Evolutionary conservation across 1,140 invertebrate species (phyloP).

Genomic region (Hormaphis cornu): DNA sequence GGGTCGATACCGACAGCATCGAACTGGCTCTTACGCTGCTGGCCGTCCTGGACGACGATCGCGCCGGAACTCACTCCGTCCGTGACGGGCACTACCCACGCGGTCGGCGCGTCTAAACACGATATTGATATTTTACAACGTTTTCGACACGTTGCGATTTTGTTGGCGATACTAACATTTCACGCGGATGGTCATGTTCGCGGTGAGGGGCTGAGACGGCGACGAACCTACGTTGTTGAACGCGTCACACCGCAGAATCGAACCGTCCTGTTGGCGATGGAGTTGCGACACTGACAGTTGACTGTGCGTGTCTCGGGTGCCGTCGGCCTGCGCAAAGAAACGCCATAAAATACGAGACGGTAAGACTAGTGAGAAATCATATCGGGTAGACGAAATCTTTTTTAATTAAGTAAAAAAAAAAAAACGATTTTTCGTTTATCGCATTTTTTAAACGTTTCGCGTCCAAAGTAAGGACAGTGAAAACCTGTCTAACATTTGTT

Average conservation of each 20-base stretch:
- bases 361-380: no score
- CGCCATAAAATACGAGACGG: no score
- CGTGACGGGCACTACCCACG: neutral
- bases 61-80: neutral
- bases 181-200: slow-evolving; percentile 21
- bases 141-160: neutral
- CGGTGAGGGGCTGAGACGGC: neutral
- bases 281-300: slow-evolving; percentile 61
- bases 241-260: slow-evolving; percentile 66
- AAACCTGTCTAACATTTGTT: no score
- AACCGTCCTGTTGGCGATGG: slow-evolving; percentile 68
- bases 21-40: neutral
- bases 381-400: no score
- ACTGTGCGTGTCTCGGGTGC: slow-evolving; percentile 67
- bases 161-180: slow-evolving; percentile 2
- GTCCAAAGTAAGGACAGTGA: no score
- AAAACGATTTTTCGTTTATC: no score
- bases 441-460: no score
- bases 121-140: neutral
- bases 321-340: slow-evolving; percentile 50
- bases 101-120: neutral
- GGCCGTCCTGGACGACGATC: neutral
- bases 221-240: slow-evolving; percentile 57
- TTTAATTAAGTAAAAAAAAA: no score
- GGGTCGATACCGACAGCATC: neutral